Percentiles rank a stretch among this genome's conserved stretches.
Conservation (phyloP, 2,888 invertebrate genomes). For the Cephus runcator region DNA sequence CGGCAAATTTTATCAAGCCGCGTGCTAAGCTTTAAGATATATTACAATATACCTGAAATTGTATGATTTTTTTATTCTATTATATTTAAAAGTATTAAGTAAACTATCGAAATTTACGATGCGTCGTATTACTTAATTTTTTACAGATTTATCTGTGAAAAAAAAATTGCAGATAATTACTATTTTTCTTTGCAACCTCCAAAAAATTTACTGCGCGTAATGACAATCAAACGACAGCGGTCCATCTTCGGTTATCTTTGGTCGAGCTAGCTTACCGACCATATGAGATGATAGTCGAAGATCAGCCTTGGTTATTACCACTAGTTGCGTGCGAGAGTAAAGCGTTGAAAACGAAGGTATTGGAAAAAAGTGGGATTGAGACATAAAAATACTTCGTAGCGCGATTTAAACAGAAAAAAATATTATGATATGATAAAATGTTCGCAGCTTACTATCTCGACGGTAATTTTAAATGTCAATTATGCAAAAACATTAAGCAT, state of each 20-base stretch:
- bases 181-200: not conserved
- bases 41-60: too few relatives aligned
- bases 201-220: not conserved
- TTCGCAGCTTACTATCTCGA: not conserved
- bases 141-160: not conserved
- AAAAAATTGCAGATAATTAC: not conserved
- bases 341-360: not conserved
- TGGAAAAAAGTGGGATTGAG: not conserved
- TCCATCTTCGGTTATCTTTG: not conserved
- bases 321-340: not conserved
- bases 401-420: not conserved
- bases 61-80: too few relatives aligned
- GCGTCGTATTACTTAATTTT: not conserved
- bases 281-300: not conserved
- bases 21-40: not conserved
- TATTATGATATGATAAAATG: not conserved
- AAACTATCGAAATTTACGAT: not conserved
- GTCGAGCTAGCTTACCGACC: not conserved
- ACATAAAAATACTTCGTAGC: not conserved
- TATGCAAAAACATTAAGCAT: not conserved
- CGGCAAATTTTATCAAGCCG: not conserved
- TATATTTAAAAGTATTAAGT: not conserved
- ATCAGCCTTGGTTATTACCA: not conserved
- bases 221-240: not conserved
- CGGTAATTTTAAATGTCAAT: not conserved